These are phyloP conservation scores for Brotula barbata DNA, from an alignment of 2,797 vertebrate genomes.

Conservation along the genomic window DNA sequence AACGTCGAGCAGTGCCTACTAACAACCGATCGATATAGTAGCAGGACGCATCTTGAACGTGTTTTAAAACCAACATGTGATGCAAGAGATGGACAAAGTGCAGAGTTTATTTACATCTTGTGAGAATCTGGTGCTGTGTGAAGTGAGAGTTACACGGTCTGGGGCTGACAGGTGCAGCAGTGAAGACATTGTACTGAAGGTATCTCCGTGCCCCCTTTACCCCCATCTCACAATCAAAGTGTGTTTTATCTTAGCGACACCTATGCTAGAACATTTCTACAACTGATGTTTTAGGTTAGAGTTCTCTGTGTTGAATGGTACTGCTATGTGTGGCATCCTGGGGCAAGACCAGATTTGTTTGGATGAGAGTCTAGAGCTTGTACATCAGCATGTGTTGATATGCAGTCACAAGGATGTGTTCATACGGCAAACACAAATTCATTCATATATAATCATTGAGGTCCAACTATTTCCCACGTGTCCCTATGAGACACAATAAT, in stretches of 20 bases:
- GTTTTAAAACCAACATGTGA: neutral
- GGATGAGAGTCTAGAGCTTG: constrained; percentile 1
- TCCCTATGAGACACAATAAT: constrained; percentile 17
- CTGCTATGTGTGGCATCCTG: constrained; percentile 14
- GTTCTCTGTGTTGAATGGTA: constrained; percentile 13
- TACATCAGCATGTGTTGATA: neutral
- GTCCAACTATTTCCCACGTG: constrained; percentile 3
- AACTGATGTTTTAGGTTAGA: neutral
- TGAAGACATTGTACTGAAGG: neutral
- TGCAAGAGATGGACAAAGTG: neutral
- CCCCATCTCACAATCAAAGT: neutral
- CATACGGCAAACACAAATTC: constrained; percentile 8
- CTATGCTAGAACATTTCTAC: constrained; percentile 1
- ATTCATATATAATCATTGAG: constrained; percentile 14
- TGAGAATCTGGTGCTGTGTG: constrained; percentile 22
- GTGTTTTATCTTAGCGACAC: constrained; percentile 2
- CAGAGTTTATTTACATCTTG: neutral
- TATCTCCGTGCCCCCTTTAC: neutral
- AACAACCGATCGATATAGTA: no score
- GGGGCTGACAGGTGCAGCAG: neutral
- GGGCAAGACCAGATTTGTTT: neutral
- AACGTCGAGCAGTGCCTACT: no score
- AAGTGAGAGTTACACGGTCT: neutral
- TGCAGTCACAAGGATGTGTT: neutral
- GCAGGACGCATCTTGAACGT: no score